Evolutionary conservation across 2,113 vertebrate genomes (phyloP), one percentile per base, ranked within the genome.

Genomic region (Ornithorhynchus anatinus): DNA sequence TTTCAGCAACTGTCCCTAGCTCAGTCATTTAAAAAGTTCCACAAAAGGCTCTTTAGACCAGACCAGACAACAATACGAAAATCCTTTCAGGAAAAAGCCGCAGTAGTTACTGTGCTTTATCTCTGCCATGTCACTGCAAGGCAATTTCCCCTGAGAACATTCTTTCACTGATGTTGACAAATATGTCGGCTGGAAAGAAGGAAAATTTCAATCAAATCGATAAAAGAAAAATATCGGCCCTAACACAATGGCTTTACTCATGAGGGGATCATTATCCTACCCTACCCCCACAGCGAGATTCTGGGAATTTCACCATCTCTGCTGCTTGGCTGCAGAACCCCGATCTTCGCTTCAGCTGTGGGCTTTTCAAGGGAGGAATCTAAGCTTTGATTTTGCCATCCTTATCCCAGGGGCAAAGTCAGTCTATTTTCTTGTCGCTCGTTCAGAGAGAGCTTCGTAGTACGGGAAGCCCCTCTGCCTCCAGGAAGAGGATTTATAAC

Each of bases 1-100:
- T 75, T 61, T 70, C 54, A 38, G 66, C 64, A 31, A 54, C 51
- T 54, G 32, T 59, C 17, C 31, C 9, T 38, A 12, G 3, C 23
- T 70, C 58, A 51, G 38, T 51, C 17, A 77, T 58, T 75, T 86
- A 60, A 61, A 69, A 35, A 48, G 19, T 45, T 57, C 84, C 60
- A 73, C 51, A 69, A 69, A 54, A 74, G 45, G 73, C 40, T 25
- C 48, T 75, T 84, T 20, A 65, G 67, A 54, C 32, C 47, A 45
- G 36, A 75, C 29, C 14, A 80, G 71, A 71, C 19, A 76, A 54
- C 85, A 77, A 81, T 48, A 51, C 3, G 47, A 22, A 39, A 61
- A 72, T 57, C 74, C 12, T 60, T 75, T 71, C 36, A 44, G 45
- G 38, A 77, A 78, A 37, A 83, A 67, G 54, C 38, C 59, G 19